phyloP scores from a whole-genome alignment of 2,113 vertebrate species.

The Oryzias celebensis region DNA sequence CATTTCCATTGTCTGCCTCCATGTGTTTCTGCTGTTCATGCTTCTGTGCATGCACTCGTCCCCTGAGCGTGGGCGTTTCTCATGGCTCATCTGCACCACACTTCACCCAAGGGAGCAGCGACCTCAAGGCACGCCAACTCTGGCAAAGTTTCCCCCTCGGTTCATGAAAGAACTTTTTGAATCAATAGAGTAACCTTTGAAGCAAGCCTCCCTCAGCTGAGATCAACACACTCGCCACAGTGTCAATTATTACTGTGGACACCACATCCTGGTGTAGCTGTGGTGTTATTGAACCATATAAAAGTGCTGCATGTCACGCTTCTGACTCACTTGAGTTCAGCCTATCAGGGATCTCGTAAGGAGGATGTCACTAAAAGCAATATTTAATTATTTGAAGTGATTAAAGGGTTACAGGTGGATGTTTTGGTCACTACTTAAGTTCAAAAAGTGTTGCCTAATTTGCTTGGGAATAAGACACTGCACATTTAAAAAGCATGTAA shows the following conservation, averaged over 20 bases:
- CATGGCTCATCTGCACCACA: slow-evolving; percentile 24
- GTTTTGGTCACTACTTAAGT: no score
- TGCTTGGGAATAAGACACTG: no score
- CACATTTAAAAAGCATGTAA: no score
- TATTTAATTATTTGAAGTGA: background rate
- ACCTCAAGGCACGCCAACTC: background rate
- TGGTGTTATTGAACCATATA: slow-evolving; percentile 11
- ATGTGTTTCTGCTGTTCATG: background rate
- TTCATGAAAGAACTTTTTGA: slow-evolving; percentile 36
- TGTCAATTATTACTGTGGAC: slow-evolving; percentile 54
- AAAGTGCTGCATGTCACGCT: slow-evolving; percentile 11
- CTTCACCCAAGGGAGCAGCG: slow-evolving; percentile 28
- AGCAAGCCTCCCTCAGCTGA: slow-evolving; percentile 11
- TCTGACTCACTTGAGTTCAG: slow-evolving; percentile 6
- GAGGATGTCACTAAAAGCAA: background rate
- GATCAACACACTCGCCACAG: slow-evolving; percentile 36
- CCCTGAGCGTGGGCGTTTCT: slow-evolving; percentile 8
- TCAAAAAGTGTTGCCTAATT: no score
- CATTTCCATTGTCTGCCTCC: background rate
- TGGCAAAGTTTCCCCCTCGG: slow-evolving; percentile 20
- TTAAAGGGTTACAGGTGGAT: no score
- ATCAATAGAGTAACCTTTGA: slow-evolving; percentile 69
- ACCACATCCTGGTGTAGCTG: slow-evolving; percentile 15
- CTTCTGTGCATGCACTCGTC: background rate
- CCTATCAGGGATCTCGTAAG: slow-evolving; percentile 1